Percentiles rank a stretch among this genome's conserved stretches.
Conservation (phyloP, 2,797 vertebrate species). For the Vespertilio murinus region DNA sequence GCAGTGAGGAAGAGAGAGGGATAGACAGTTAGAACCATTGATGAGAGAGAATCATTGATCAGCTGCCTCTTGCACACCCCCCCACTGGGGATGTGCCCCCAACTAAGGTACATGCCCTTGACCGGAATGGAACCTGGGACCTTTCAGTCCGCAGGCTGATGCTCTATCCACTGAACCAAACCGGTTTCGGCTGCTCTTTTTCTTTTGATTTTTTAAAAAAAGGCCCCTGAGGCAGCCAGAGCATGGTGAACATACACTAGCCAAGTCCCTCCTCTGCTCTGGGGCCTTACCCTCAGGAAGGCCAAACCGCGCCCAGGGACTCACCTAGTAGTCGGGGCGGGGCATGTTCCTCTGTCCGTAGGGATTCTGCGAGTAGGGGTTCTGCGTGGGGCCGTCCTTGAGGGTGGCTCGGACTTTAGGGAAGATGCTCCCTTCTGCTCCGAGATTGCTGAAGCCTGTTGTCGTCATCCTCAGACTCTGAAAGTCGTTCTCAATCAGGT, state of each 20-base stretch:
- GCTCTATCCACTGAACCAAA: no score
- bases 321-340: constrained; percentile 75
- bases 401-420: constrained; percentile 73
- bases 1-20: no score
- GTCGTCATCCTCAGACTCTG: not conserved
- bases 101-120: no score
- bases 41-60: no score
- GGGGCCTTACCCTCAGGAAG: not conserved
- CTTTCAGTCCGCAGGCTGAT: no score
- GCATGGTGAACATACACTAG: not conserved
- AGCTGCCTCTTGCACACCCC: no score
- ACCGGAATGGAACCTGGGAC: no score
- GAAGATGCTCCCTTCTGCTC: constrained; percentile 58
- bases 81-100: no score
- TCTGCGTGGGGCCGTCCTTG: constrained; percentile 34
- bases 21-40: no score
- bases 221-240: no score
- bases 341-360: not conserved
- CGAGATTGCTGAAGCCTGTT: not conserved
- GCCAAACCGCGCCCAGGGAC: not conserved
- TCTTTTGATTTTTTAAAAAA: no score
- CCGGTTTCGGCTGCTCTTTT: no score
- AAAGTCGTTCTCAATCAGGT: constrained; percentile 67
- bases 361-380: constrained; percentile 73
- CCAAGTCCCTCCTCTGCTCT: not conserved